Evolutionary conservation across 2,113 vertebrate genomes (phyloP).

Genomic region (Leptocoma aspasia): DNA sequence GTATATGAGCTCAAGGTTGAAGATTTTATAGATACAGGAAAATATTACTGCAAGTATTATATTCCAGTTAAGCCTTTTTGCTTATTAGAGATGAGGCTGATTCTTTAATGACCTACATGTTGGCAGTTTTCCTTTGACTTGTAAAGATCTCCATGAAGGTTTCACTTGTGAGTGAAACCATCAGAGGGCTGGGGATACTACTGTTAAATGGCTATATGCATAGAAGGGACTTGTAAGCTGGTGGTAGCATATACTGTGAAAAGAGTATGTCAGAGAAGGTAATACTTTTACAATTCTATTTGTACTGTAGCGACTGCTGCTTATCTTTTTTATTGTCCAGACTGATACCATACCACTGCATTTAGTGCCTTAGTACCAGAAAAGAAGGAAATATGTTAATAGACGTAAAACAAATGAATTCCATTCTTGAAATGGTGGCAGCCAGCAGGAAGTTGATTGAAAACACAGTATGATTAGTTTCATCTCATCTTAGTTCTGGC

Average conservation of each 20-base stretch:
- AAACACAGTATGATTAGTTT: conserved; percentile 57
- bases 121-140: background rate
- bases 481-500: conserved; percentile 50
- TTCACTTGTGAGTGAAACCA: background rate
- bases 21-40: background rate
- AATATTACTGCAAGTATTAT: background rate
- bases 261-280: background rate
- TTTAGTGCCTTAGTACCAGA: background rate
- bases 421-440: conserved; percentile 48
- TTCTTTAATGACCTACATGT: background rate
- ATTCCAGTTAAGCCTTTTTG: conserved; percentile 35
- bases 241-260: background rate
- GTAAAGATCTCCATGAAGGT: background rate
- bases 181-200: background rate
- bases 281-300: background rate
- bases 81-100: background rate
- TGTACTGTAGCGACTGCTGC: background rate
- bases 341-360: background rate
- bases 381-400: conserved; percentile 17
- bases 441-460: conserved; percentile 54
- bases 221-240: background rate
- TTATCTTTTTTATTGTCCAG: background rate
- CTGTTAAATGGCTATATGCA: background rate
- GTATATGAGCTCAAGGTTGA: background rate
- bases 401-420: conserved; percentile 25